A percentile compares a stretch with the other conserved stretches of the same genome.
Evolutionary conservation across 2,113 vertebrate species (phyloP).

Genomic region (Sander lucioperca): DNA sequence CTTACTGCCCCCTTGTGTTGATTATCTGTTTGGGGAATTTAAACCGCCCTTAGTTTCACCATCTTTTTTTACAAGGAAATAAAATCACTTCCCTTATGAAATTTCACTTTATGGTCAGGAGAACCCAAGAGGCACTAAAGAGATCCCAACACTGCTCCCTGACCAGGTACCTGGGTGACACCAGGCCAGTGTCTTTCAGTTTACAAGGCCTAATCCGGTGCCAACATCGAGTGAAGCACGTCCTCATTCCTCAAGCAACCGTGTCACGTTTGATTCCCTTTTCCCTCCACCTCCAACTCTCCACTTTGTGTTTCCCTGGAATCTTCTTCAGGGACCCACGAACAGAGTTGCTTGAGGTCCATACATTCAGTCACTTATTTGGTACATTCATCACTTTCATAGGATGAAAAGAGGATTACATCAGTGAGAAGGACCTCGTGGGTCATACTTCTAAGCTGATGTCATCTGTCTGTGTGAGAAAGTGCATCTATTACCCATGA

Average conservation of each 20-base stretch:
- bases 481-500: slow-evolving; percentile 37
- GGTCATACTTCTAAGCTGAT: slow-evolving; percentile 17
- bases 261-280: background rate
- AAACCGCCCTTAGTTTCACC: background rate
- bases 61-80: slow-evolving; percentile 23
- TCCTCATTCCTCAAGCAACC: slow-evolving; percentile 31
- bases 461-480: slow-evolving; percentile 23
- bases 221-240: slow-evolving; percentile 3
- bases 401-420: background rate
- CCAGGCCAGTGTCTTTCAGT: slow-evolving; percentile 16
- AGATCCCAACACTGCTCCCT: slow-evolving; percentile 13
- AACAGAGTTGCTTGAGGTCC: slow-evolving; percentile 35
- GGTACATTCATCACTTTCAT: slow-evolving; percentile 70
- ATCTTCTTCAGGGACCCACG: background rate
- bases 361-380: slow-evolving; percentile 70
- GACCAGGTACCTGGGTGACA: slow-evolving; percentile 14
- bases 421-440: slow-evolving; percentile 26
- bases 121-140: slow-evolving; percentile 56
- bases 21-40: slow-evolving; percentile 20
- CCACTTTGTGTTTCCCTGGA: background rate
- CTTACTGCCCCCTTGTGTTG: slow-evolving; percentile 50
- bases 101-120: slow-evolving; percentile 28
- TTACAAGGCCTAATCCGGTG: slow-evolving; percentile 29
- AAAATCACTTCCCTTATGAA: slow-evolving; percentile 24
- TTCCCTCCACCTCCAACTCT: background rate